Base-by-base conservation (phyloP, 1,140 invertebrate species). In the Drosophila watanabei region DNA sequence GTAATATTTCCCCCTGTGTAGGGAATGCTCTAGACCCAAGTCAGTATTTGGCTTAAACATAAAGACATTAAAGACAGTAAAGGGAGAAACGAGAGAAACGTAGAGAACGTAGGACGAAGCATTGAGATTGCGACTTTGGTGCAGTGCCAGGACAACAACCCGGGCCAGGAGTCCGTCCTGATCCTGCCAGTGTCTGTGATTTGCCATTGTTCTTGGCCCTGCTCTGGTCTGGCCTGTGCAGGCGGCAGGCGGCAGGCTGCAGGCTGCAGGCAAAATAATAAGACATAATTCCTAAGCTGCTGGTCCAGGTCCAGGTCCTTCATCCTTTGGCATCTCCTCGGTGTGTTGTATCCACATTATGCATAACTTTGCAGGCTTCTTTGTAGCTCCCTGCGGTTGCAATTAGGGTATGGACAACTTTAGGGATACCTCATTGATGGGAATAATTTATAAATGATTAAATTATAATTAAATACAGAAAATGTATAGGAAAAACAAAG, bases 211-310 rank as follows among this genome's bases (percentile, higher is more conserved):
- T 79, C 59, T 32, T 79, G 35, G 52, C 49, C 35, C 45, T 8
- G 45, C 13, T 41, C 66, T 58, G 39, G 39, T 57, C 60, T 41
- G 4, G n/a, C n/a, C n/a, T n/a, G n/a, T n/a, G n/a, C n/a, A n/a
- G n/a, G n/a, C n/a, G 9, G 20, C 45, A 41, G 48, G 48, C 28
- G 13, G 37, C 45, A 48, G 45, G 13, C 51, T 3, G 33, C 43
- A 75, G 69, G 62, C 80, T 82, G 60, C 65, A 69, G 78, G 78
- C 80, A 51, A 88, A 88, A 88, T 89, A 84, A 81, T 84, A 88
- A 88, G 80, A 84, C 78, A 88, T 88, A 89, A 88, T 88, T 80
- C 73, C 78, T 61, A 71, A 60, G 66, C 84, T 85, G 61, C 49
- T 60, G 56, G 57, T 75, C 54, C 46, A 45, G 68, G 56, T 39